Base-by-base conservation (phyloP, 2,113 vertebrate species). In the Sciurus niger region DNA sequence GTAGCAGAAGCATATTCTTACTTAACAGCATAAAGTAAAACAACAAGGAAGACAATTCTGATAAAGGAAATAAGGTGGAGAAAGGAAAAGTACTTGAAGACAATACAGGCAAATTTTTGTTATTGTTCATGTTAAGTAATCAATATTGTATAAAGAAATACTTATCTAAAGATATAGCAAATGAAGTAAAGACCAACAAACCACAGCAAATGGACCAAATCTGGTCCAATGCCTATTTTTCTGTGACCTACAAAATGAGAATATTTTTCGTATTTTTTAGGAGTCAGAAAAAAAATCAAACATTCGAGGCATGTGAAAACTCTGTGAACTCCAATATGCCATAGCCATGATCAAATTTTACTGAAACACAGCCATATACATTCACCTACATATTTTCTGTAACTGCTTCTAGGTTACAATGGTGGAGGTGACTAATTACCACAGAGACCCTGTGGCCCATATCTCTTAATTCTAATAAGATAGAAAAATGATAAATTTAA, bases 401-500 rank as follows among this genome's bases (percentile, higher is more conserved):
- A 34, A 43, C n/a, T 89, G 25, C 68, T 89, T 51, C 79, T 82
- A 6, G 68, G 16, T 74, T 78, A 25, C 17, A 79, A 48, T 74
- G 63, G 34, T 34, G 77, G 28, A 53, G 22, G 20, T 51, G n/a
- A 87, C 78, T 77, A 88, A 68, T 53, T 72, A 13, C 67, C 34
- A 86, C 30, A 93, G n/a, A 89, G 73, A 83, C 60, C 4, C 9
- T 34, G 46, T 87, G 28, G 51, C 32, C 53, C 43, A 25, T 72
- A 73, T 58, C 88, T 92, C 84, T 67, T 93, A 87, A 65, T 72
- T 93, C 34, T 24, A 82, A 13, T 77, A 28, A 92, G 55, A 58
- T 80, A 90, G 53, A 90, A 86, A 92, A 79, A 92, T 68, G 87
- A 58, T 74, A 63, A 65, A 30, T 60, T 63, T 94, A 86, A 12